Evolutionary conservation across 2,888 invertebrate genomes (phyloP).

Genomic region (Andrena flavipes): DNA sequence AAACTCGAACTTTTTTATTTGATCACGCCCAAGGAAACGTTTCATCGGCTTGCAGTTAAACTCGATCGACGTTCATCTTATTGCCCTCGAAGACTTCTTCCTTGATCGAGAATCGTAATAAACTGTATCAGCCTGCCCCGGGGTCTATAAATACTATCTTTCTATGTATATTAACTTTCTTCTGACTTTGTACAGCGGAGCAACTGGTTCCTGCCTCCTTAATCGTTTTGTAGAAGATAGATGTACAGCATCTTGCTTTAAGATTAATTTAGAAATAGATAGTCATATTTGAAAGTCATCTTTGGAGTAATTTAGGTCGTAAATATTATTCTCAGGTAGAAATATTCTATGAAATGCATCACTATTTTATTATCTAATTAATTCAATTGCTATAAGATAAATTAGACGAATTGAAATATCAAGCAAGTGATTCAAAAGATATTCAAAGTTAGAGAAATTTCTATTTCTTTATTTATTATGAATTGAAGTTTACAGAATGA

Average conservation of each 20-base stretch:
- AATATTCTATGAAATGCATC: no score
- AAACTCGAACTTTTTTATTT: not conserved
- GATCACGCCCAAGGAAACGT: not conserved
- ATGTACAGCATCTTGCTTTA: not conserved
- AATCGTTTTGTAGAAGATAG: not conserved
- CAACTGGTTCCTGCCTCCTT: constrained; percentile 2
- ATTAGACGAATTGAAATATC: no score
- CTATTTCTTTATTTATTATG: no score
- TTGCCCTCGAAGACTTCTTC: constrained; percentile 19
- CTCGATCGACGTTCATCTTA: constrained; percentile 32
- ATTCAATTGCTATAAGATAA: no score
- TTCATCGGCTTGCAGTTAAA: constrained; percentile 23
- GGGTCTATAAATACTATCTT: not conserved
- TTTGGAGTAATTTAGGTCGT: no score
- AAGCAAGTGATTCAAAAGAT: no score
- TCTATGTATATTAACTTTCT: constrained; percentile 35
- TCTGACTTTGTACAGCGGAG: constrained; percentile 4
- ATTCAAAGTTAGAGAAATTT: no score
- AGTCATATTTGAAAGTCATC: no score
- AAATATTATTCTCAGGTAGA: no score
- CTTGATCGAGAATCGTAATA: constrained; percentile 8
- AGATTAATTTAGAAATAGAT: not conserved
- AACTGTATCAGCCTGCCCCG: constrained; percentile 11
- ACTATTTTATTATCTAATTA: no score
- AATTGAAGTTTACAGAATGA: no score